Evolutionary conservation across 2,113 vertebrate species (phyloP).

Genomic region (Cariama cristata): DNA sequence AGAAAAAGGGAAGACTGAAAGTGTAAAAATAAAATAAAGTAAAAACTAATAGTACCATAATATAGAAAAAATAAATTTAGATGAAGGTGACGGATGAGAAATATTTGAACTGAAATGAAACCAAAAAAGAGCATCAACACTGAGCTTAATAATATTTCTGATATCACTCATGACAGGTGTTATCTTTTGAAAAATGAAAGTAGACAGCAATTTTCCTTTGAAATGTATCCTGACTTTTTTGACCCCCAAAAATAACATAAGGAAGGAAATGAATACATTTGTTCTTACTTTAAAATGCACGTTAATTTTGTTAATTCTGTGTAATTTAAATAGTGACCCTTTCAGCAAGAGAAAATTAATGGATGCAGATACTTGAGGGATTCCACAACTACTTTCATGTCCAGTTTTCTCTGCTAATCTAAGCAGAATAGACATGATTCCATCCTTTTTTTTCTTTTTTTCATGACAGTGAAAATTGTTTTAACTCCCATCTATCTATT

Average conservation of each 20-base stretch:
- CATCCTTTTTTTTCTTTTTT: accelerated
- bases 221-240: background rate
- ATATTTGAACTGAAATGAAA: background rate
- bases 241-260: background rate
- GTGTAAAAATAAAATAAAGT: background rate
- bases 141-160: background rate
- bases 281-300: background rate
- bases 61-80: background rate
- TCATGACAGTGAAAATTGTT: background rate
- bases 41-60: background rate
- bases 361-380: background rate
- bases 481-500: background rate
- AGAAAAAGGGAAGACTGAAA: background rate
- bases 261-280: background rate
- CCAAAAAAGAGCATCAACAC: background rate
- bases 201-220: background rate
- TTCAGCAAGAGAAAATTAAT: background rate
- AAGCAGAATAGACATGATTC: background rate
- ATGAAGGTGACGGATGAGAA: background rate
- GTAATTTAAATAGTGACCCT: background rate
- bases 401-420: background rate
- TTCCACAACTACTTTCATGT: background rate
- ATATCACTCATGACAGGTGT: background rate
- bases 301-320: background rate
- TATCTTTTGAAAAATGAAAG: background rate